Percentiles rank a stretch among this genome's conserved stretches.
Conservation (phyloP, 2,113 vertebrate species). For the Accipiter cooperii region DNA sequence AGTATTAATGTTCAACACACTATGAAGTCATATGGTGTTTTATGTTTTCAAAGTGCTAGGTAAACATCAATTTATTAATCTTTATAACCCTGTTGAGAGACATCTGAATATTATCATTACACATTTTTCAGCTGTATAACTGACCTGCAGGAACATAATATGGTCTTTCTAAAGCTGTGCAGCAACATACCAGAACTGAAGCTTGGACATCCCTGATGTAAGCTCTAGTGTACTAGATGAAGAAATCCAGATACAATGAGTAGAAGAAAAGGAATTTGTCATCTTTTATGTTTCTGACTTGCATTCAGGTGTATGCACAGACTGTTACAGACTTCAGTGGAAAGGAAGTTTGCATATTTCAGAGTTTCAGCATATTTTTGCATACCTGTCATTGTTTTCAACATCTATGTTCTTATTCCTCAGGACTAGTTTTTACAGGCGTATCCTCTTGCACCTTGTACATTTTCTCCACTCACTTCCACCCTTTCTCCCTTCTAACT, state of each 20-base stretch:
- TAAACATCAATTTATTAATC: not conserved
- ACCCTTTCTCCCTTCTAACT: not conserved
- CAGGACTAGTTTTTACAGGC: not conserved
- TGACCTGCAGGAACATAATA: not conserved
- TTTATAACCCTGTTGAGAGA: not conserved
- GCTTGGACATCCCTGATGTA: not conserved
- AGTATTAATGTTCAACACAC: not conserved
- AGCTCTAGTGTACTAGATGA: not conserved
- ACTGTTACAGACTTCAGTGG: not conserved
- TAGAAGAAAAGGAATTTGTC: not conserved
- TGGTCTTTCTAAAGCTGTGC: not conserved
- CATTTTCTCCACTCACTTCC: not conserved
- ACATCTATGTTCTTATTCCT: not conserved
- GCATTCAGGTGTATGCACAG: not conserved
- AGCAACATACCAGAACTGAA: not conserved
- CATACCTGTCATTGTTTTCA: not conserved
- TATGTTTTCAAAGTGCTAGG: not conserved
- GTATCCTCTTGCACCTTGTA: not conserved
- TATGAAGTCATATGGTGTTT: not conserved
- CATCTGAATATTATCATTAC: not conserved
- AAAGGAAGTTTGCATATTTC: not conserved
- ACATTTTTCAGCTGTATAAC: not conserved
- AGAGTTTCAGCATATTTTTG: not conserved
- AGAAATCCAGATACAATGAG: not conserved
- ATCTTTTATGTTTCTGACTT: not conserved